Evolutionary conservation across 1,140 invertebrate genomes (phyloP).

Genomic region (Oryzaephilus surinamensis): DNA sequence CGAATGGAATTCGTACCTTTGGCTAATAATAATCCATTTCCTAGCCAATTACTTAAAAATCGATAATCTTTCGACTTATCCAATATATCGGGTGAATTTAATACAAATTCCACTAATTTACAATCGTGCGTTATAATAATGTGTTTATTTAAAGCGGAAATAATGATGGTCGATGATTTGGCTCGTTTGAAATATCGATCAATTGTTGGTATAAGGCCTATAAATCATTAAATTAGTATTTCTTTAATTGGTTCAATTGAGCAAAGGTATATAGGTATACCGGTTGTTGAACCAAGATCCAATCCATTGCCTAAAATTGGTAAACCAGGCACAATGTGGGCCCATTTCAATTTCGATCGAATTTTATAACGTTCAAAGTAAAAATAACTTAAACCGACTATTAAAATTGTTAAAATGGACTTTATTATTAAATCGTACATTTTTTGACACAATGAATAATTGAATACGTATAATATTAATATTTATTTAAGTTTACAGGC

Average conservation of each 20-base stretch:
- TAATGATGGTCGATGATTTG: no score
- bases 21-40: conserved; percentile 64
- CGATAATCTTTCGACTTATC: conserved; percentile 64
- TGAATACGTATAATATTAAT: no score
- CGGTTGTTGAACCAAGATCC: conserved; percentile 13
- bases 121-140: conserved; percentile 14
- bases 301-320: conserved; percentile 28
- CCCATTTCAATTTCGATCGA: conserved; percentile 11
- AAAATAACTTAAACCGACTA: background rate
- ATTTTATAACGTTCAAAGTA: conserved; percentile 1
- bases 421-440: background rate
- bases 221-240: conserved; percentile 6
- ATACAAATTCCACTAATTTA: conserved; percentile 37
- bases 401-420: background rate
- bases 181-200: conserved; percentile 9
- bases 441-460: background rate
- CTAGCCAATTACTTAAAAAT: conserved; percentile 66
- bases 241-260: background rate
- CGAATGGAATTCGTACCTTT: no score
- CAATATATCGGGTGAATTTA: conserved; percentile 59
- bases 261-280: conserved; percentile 2
- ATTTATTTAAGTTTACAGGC: conserved; percentile 3
- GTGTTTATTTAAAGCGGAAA: no score
- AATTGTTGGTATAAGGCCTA: conserved; percentile 13
- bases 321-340: conserved; percentile 15